A percentile compares a stretch with the other conserved stretches of the same genome.
phyloP scores from a whole-genome alignment of 2,888 invertebrate genomes.

The Drosophila suboccidentalis region DNA sequence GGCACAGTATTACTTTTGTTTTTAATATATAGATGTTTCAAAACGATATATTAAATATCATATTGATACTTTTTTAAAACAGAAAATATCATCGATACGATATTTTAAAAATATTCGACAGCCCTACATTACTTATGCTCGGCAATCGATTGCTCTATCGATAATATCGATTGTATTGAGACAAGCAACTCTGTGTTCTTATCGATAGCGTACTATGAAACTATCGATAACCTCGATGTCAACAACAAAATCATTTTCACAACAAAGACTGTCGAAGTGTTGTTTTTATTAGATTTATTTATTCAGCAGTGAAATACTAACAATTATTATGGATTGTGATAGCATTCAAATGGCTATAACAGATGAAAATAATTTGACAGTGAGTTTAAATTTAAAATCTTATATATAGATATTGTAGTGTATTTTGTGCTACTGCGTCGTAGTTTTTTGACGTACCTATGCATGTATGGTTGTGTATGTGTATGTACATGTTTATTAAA shows the following conservation, averaged over 20 bases:
- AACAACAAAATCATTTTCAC: not conserved
- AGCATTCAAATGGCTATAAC: slow-evolving; percentile 83
- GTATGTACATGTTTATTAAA: not conserved
- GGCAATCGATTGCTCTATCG: not conserved
- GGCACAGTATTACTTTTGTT: too few relatives aligned
- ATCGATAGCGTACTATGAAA: slow-evolving; percentile 14
- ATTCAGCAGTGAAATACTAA: not conserved
- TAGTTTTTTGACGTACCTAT: slow-evolving; percentile 17
- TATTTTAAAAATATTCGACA: too few relatives aligned
- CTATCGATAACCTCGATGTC: not conserved
- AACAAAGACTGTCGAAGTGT: not conserved
- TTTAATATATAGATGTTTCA: too few relatives aligned
- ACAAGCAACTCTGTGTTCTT: not conserved
- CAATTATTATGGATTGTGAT: slow-evolving; percentile 81
- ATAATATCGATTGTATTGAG: not conserved
- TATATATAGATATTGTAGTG: not conserved
- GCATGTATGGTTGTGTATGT: not conserved
- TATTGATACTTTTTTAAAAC: too few relatives aligned
- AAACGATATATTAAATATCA: too few relatives aligned
- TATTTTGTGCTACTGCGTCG: slow-evolving; percentile 34
- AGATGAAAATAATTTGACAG: slow-evolving; percentile 81
- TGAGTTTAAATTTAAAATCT: slow-evolving; percentile 52
- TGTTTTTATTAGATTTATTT: not conserved
- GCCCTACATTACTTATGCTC: not conserved
- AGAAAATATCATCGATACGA: too few relatives aligned